Evolutionary conservation across 2,888 invertebrate species (phyloP).

Genomic region (Arrhopalites spinosus): DNA sequence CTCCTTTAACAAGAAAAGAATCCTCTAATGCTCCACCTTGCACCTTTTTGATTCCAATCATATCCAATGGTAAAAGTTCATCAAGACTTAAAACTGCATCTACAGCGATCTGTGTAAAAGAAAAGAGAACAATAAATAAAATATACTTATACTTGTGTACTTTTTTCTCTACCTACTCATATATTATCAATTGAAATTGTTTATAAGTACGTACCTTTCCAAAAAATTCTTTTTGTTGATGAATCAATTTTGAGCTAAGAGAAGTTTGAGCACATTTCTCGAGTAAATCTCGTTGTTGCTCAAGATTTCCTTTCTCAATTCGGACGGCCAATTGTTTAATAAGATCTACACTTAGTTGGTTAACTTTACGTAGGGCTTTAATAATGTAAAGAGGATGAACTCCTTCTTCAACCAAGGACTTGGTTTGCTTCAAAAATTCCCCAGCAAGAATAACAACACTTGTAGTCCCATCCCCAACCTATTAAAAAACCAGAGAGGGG

Average conservation of each 20-base stretch:
- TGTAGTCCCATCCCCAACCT: conserved; percentile 99
- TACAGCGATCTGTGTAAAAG: conserved; percentile 75
- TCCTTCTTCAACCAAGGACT: conserved; percentile 95
- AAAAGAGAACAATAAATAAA: too few relatives aligned
- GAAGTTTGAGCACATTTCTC: conserved; percentile 95
- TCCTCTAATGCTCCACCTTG: conserved; percentile 70
- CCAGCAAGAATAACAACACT: conserved; percentile 95
- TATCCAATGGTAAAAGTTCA: conserved; percentile 88
- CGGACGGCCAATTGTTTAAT: conserved; percentile 82
- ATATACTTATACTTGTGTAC: too few relatives aligned
- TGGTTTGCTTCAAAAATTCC: conserved; percentile 91
- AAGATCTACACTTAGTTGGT: conserved; percentile 78
- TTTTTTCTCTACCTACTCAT: too few relatives aligned
- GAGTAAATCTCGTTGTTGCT: conserved; percentile 70
- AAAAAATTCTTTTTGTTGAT: conserved; percentile 94
- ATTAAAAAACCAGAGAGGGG: conserved; percentile 39
- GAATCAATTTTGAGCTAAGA: conserved; percentile 94
- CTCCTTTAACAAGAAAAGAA: conserved; percentile 87
- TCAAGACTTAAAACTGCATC: conserved; percentile 93
- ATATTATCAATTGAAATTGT: too few relatives aligned
- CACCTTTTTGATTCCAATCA: conserved; percentile 99
- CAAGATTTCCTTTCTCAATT: conserved; percentile 59
- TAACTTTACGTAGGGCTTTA: conserved; percentile 79
- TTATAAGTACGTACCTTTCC: conserved; percentile 66
- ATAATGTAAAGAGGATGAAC: conserved; percentile 93